Evolutionary conservation across 2,888 invertebrate genomes (phyloP).

Genomic region (Synergus japonicus): DNA sequence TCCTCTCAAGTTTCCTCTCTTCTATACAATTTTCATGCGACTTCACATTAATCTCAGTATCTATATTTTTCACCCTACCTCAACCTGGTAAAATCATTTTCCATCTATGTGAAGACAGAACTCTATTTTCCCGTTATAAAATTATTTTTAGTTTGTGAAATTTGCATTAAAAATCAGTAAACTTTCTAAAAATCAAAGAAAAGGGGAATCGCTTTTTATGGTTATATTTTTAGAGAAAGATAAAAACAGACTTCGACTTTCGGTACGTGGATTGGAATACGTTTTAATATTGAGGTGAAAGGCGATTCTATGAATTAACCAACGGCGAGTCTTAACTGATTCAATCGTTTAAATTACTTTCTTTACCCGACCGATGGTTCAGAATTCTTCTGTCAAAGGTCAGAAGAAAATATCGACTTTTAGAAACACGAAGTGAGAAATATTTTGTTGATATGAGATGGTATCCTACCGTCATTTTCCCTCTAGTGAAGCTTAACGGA

Average conservation of each 20-base stretch:
- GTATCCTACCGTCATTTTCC: constrained; percentile 43
- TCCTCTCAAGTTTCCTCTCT: background rate
- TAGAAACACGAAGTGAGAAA: background rate
- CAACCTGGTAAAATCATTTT: background rate
- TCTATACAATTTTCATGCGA: background rate
- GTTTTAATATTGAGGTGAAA: background rate
- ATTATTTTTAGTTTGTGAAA: background rate
- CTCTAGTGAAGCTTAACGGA: constrained; percentile 50
- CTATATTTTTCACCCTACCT: background rate
- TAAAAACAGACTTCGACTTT: background rate
- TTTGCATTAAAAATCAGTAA: background rate
- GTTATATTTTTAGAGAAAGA: background rate
- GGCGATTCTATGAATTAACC: background rate
- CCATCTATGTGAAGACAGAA: background rate
- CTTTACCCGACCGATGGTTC: background rate
- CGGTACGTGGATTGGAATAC: background rate
- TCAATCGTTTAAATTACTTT: background rate
- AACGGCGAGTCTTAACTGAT: background rate
- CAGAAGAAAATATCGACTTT: background rate
- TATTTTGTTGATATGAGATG: background rate
- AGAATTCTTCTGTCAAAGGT: background rate
- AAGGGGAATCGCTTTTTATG: background rate
- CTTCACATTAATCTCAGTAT: constrained; percentile 12
- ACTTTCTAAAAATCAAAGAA: background rate
- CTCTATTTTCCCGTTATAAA: background rate